Base-by-base conservation (phyloP, 2,888 invertebrate genomes). In the Drosophila seclusa region DNA sequence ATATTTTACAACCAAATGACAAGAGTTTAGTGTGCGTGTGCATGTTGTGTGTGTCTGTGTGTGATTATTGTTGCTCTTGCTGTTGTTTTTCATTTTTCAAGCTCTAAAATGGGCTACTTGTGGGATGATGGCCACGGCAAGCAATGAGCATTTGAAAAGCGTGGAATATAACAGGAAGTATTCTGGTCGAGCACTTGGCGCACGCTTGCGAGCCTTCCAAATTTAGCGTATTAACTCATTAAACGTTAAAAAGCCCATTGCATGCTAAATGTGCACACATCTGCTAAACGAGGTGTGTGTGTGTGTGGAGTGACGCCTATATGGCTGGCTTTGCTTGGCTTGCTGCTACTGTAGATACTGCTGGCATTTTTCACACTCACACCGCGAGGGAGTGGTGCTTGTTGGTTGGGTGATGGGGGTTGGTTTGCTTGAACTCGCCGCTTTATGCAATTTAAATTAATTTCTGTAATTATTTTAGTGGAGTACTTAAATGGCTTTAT, bases 171-270 rank as follows among this genome's bases (percentile, higher is more conserved):
- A 29, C 57, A 76, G 71, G 76, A 78, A 73, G 38, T 62, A 52
- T 69, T 87, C 68, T 82, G 68, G 73, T 34, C 66, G 59, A 83
- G 72, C 73, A 89, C 78, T 89, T 86, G 78, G 63, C 68, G 54
- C 85, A 87, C 91, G 88, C 91, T 89, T 89, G 80, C 76, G 83
- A 82, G 90, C 65, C 78, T 87, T 90, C 76, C 61, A 88, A 87
- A 87, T 90, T 76, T 80, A 73, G 71, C 87, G 78, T 82, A 89
- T 90, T 87, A 90, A 89, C 90, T 90, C 87, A 90, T 87, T 90
- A 85, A 87, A 89, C 76, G 74, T 76, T 80, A 69, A 83, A 85
- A 89, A 78, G 83, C 90, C 85, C 80, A 90, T 87, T 87, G 87
- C 85, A 84, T 83, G 83, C 76, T 65, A 85, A 90, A 87, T 85